Conservation (phyloP, 2,888 invertebrate species). For the Unio pictorum region DNA sequence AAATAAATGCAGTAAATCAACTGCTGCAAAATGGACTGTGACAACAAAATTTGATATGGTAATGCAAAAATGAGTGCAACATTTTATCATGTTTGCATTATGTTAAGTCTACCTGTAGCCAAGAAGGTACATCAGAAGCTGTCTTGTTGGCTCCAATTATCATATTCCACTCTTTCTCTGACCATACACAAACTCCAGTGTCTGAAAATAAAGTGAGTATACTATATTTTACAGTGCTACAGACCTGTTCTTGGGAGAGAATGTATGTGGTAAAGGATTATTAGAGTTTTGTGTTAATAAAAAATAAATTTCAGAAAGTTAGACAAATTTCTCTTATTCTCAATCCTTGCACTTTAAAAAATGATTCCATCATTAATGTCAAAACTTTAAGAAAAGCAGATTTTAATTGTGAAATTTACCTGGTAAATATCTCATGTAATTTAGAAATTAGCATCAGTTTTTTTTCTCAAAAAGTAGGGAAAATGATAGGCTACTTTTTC, state of each 20-base stretch:
- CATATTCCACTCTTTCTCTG: conserved; percentile 53
- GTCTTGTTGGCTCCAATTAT: conserved; percentile 50
- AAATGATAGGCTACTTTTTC: no score
- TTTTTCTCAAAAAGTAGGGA: no score
- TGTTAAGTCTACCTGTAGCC: conserved; percentile 52
- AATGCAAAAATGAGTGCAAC: no score
- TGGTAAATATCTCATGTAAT: no score
- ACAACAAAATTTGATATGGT: background rate
- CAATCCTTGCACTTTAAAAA: no score
- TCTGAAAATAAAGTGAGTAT: conserved; percentile 28
- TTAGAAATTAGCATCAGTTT: no score
- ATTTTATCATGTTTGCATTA: background rate
- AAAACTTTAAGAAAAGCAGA: no score
- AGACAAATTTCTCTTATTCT: no score
- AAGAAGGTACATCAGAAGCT: conserved; percentile 53
- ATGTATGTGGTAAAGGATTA: background rate
- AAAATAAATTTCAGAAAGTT: no score
- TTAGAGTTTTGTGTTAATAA: no score
- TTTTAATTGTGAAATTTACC: no score
- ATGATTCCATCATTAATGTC: no score
- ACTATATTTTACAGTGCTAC: background rate
- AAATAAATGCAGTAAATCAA: background rate
- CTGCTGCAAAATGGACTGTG: background rate
- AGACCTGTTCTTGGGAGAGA: background rate
- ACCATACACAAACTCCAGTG: conserved; percentile 45